A percentile compares a stretch with the other conserved stretches of the same genome.
These are phyloP conservation scores for Musca domestica DNA, from an alignment of 1,140 invertebrate species.

Conservation along the genomic window DNA sequence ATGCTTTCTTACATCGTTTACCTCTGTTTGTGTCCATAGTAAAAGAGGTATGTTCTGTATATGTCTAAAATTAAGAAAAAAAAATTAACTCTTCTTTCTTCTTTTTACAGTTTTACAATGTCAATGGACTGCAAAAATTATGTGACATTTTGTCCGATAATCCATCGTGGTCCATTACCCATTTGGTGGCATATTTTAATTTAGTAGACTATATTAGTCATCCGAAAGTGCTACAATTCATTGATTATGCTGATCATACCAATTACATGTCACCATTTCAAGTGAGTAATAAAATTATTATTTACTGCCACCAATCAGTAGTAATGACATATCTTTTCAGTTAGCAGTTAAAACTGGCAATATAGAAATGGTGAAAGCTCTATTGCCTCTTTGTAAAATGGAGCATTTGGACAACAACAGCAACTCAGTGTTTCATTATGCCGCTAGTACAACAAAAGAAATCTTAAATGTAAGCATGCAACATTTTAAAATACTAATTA, in stretches of 20 bases:
- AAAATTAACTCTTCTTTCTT: conserved; percentile 2
- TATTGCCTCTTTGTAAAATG: conserved; percentile 69
- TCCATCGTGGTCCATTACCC: conserved; percentile 79
- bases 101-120: conserved; percentile 60
- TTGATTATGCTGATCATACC: conserved; percentile 66
- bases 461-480: conserved; percentile 78
- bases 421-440: conserved; percentile 84
- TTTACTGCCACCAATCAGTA: neutral
- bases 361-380: conserved; percentile 69
- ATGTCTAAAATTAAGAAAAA: too few relatives aligned
- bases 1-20: conserved; percentile 69
- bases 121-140: conserved; percentile 70
- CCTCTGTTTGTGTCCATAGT: conserved; percentile 68
- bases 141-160: conserved; percentile 74
- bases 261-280: conserved; percentile 75
- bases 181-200: conserved; percentile 77
- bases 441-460: conserved; percentile 73
- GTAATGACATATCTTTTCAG: conserved; percentile 50
- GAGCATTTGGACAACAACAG: conserved; percentile 72
- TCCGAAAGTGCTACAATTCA: conserved; percentile 62
- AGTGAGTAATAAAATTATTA: conserved; percentile 40
- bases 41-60: conserved; percentile 61
- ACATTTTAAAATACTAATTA: too few relatives aligned
- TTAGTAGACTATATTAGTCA: conserved; percentile 68
- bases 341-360: conserved; percentile 75